phyloP scores from a whole-genome alignment of 2,113 vertebrate genomes.

The Mirounga angustirostris region DNA sequence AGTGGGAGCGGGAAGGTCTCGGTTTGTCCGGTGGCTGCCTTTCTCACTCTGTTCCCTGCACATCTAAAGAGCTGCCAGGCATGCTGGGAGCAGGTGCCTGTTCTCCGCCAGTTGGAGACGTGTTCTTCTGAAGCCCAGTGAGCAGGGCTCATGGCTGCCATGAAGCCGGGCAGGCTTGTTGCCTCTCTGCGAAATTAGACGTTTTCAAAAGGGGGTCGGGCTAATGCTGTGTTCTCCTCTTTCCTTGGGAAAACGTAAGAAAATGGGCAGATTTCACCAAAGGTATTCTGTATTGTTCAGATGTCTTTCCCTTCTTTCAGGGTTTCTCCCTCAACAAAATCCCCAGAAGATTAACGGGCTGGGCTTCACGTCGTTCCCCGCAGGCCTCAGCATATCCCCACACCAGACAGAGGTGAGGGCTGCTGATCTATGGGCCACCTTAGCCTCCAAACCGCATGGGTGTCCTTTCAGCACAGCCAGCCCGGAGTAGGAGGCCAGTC shows the following conservation, averaged over 20 bases:
- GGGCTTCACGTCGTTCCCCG: neutral
- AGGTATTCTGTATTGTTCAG: neutral
- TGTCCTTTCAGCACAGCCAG: slow-evolving; percentile 59
- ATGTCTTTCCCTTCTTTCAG: neutral
- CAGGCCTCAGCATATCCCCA: neutral
- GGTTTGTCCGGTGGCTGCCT: neutral
- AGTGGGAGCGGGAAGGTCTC: neutral
- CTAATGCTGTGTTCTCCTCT: neutral
- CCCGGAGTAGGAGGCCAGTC: slow-evolving; percentile 53
- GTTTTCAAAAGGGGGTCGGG: neutral
- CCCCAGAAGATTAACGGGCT: neutral
- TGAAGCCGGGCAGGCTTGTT: neutral
- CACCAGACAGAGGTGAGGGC: slow-evolving; percentile 21
- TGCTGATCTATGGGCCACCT: slow-evolving; percentile 68
- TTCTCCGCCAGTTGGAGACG: neutral
- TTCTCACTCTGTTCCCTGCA: neutral
- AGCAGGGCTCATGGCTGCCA: neutral
- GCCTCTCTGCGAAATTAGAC: neutral
- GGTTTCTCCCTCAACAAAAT: neutral
- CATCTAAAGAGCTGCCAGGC: neutral
- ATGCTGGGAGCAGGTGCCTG: neutral
- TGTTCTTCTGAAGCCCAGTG: neutral
- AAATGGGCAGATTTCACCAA: neutral
- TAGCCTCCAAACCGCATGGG: slow-evolving; percentile 51
- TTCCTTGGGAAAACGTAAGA: slow-evolving; percentile 15